Base-by-base conservation (phyloP, 2,888 invertebrate species). In the Thumatha senex region DNA sequence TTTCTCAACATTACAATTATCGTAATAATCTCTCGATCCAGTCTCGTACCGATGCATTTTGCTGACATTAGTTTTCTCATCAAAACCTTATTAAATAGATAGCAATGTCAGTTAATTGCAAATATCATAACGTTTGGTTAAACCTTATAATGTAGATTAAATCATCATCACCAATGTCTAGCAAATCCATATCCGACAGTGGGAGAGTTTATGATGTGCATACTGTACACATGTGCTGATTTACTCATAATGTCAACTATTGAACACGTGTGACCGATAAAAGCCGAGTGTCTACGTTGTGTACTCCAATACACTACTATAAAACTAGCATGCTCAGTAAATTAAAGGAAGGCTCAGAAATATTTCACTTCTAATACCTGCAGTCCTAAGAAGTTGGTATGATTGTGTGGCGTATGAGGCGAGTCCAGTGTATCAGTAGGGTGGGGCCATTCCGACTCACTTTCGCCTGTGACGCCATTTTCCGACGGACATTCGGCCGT, bases 371-470 rank as follows among this genome's bases (percentile, higher is more conserved):
- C 11, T 8, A 12, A 1, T 73, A 93, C 93, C 89, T 93, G 93
- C 49, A 93, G 72, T 56, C 91, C 92, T 39, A 93, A 74, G 67
- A 93, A 92, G 78, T 92, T 92, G 30, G 92, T 90, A 69, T 92
- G 93, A 63, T 92, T 93, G 61, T 92, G 89, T 45, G 91, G 80
- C 47, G 93, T 92, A 72, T 93, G 93, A 0, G 94, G 94, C 33
- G 94, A 93, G 71, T 93, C 93, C 8, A 89, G 61, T 0, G 70
- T 57, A 39, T 80, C 82, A 0, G 66, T 95, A 0, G 18, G 18
- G 45, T 96, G 96, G 68, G 96, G 96, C 62, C 96, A 95, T 83
- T 95, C 96, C 33, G 87, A 80, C 63, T 92, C 93, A 68, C 92
- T 89, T 44, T 93, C 82, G 34, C 78, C 72, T 48, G 92, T 93